Evolutionary conservation across 2,113 vertebrate genomes (phyloP).

Genomic region (Redunca redunca): DNA sequence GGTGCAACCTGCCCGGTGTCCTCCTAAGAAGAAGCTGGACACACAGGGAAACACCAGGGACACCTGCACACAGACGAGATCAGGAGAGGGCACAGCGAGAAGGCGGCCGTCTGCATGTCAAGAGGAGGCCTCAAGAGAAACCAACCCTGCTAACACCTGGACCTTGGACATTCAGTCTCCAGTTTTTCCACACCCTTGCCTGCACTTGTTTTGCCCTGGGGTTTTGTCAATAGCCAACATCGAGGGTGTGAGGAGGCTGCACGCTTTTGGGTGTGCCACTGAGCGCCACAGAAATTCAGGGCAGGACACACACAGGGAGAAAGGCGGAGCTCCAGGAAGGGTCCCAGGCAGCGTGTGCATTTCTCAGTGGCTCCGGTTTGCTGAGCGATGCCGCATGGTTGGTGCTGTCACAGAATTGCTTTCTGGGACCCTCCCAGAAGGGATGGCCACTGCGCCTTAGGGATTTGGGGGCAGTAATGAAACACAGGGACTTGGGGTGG

Average conservation of each 20-base stretch:
- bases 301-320: not conserved
- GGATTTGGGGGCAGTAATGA: not conserved
- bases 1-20: not conserved
- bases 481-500: not conserved
- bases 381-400: not conserved
- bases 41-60: not conserved
- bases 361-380: not conserved
- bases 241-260: not conserved
- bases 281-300: not conserved
- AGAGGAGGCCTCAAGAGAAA: not conserved
- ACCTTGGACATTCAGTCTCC: not conserved
- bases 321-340: not conserved
- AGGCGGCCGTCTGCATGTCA: not conserved
- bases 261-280: not conserved
- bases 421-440: not conserved
- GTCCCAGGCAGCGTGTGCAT: not conserved
- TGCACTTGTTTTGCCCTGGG: not conserved
- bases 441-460: not conserved
- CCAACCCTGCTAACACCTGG: not conserved
- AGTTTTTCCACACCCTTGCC: not conserved
- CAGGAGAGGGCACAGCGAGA: not conserved
- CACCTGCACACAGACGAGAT: not conserved
- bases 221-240: not conserved
- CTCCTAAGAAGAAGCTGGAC: not conserved
- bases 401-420: not conserved